These are phyloP conservation scores for Gymnopithys bicolor DNA, from an alignment of 2,797 vertebrate species.

Conservation along the genomic window DNA sequence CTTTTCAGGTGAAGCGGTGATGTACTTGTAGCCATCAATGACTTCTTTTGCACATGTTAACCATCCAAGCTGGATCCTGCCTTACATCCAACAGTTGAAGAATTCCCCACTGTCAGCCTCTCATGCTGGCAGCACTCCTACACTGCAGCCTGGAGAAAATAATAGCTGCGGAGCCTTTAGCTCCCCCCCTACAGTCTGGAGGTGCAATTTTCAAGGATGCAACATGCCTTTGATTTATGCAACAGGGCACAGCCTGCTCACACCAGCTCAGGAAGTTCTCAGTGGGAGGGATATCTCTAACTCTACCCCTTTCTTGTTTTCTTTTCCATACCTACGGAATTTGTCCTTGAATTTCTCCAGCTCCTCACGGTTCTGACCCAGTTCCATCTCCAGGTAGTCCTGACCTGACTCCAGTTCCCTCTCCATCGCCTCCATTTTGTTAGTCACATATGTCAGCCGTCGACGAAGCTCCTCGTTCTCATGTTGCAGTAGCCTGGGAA, in stretches of 20 bases:
- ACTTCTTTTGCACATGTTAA: background rate
- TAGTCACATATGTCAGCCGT: constrained; percentile 88
- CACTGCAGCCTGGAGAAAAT: background rate
- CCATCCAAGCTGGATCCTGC: background rate
- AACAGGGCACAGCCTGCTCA: background rate
- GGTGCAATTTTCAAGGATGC: background rate
- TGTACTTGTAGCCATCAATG: background rate
- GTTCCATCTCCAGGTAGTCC: constrained; percentile 92
- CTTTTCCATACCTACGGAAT: constrained; percentile 87
- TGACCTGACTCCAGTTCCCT: constrained; percentile 91
- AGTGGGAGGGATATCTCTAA: background rate
- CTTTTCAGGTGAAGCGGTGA: background rate
- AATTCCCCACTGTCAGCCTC: background rate
- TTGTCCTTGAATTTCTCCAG: constrained; percentile 98
- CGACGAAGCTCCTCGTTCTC: constrained; percentile 95
- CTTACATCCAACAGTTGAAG: background rate
- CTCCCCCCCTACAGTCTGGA: background rate
- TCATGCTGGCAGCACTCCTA: background rate
- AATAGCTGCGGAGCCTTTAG: background rate
- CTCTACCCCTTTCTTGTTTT: background rate
- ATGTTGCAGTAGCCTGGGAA: constrained; percentile 84
- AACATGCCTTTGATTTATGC: background rate
- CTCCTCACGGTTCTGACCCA: constrained; percentile 91
- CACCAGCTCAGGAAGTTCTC: background rate
- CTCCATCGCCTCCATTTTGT: constrained; percentile 93